phyloP scores from a whole-genome alignment of 2,113 vertebrate species.

The Amblyopsis rosae region DNA sequence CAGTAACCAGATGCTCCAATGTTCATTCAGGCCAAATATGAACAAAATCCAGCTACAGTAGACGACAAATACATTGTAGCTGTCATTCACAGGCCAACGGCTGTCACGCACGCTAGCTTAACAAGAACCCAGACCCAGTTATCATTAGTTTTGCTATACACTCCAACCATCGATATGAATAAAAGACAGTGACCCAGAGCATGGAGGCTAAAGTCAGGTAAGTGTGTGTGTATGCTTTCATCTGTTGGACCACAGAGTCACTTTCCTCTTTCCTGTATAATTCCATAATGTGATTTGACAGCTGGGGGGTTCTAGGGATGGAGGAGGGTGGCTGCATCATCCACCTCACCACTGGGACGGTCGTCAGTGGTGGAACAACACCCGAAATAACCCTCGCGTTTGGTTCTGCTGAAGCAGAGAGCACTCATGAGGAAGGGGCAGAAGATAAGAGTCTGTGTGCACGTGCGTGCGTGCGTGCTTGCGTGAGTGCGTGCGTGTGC shows the following conservation, averaged over 20 bases:
- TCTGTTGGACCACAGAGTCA: neutral
- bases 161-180: neutral
- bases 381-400: neutral
- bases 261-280: neutral
- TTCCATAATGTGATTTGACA: neutral
- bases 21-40: too few relatives aligned
- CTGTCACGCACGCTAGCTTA: too few relatives aligned
- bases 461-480: conserved; percentile 3
- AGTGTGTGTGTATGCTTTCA: too few relatives aligned
- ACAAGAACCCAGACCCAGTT: too few relatives aligned
- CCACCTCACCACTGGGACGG: neutral
- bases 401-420: neutral
- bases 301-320: neutral
- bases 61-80: too few relatives aligned
- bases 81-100: too few relatives aligned
- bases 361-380: neutral
- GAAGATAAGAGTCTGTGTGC: neutral
- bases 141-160: too few relatives aligned
- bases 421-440: neutral
- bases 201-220: neutral
- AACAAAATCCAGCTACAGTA: too few relatives aligned
- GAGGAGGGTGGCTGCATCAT: neutral
- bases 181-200: conserved; percentile 22
- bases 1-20: too few relatives aligned
- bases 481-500: neutral